Percentiles rank a stretch among this genome's conserved stretches.
Evolutionary conservation across 2,113 vertebrate genomes (phyloP).

Genomic region (Amphiprion ocellaris): DNA sequence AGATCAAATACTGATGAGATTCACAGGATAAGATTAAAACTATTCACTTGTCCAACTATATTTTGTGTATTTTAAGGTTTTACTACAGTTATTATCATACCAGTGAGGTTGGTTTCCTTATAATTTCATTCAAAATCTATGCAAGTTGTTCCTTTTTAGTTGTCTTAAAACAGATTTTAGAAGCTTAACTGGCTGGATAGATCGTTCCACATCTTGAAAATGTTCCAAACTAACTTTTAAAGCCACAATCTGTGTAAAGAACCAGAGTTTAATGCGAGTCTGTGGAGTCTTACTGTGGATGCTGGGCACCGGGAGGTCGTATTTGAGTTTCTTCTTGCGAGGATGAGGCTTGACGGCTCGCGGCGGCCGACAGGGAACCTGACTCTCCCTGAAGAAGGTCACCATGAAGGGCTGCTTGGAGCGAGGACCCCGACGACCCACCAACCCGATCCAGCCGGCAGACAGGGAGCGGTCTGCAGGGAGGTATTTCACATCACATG

Average conservation of each 20-base stretch:
- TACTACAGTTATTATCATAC: too few species aligned
- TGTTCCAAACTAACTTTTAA: too few species aligned
- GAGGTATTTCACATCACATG: background rate
- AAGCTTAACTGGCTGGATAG: too few species aligned
- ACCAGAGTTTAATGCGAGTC: background rate
- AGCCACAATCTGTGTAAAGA: too few species aligned
- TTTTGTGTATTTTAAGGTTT: too few species aligned
- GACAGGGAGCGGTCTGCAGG: constrained; percentile 89
- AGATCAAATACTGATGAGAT: background rate
- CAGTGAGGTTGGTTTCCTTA: too few species aligned
- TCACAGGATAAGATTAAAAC: background rate
- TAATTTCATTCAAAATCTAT: too few species aligned
- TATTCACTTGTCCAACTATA: too few species aligned
- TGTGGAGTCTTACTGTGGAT: constrained; percentile 87
- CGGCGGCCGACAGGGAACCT: constrained; percentile 83
- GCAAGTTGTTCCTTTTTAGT: too few species aligned
- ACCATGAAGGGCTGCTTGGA: constrained; percentile 97
- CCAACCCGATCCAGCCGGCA: constrained; percentile 88
- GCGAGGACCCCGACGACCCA: constrained; percentile 89
- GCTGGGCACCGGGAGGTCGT: constrained; percentile 88
- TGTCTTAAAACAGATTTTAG: too few species aligned
- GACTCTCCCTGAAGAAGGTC: constrained; percentile 92
- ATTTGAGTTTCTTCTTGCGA: constrained; percentile 88
- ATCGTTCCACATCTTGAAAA: too few species aligned
- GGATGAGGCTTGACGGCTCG: constrained; percentile 85